phyloP scores from a whole-genome alignment of 2,797 vertebrate species.

The Parotocinclus haroldoi region DNA sequence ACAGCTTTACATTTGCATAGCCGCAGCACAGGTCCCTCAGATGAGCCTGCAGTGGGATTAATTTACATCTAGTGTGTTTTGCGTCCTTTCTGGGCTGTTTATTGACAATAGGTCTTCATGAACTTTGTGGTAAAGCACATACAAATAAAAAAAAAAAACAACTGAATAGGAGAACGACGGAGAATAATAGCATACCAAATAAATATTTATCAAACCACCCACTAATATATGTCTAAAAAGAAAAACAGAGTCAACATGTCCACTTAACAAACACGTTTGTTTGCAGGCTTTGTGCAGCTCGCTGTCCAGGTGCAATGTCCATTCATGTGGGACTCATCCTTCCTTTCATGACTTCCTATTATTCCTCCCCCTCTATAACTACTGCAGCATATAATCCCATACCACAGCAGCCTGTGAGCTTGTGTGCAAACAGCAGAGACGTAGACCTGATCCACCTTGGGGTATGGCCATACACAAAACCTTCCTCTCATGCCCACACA shows the following conservation, averaged over 20 bases:
- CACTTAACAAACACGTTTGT: slow-evolving; percentile 45
- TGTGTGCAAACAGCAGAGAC: slow-evolving; percentile 75
- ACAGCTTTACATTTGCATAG: slow-evolving; percentile 41
- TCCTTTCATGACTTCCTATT: slow-evolving; percentile 50
- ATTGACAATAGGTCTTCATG: neutral
- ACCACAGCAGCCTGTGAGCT: slow-evolving; percentile 68
- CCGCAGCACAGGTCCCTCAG: slow-evolving; percentile 32
- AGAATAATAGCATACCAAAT: slow-evolving; percentile 32
- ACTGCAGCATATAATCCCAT: slow-evolving; percentile 61
- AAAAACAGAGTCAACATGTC: slow-evolving; percentile 33
- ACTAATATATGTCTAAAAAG: slow-evolving; percentile 21
- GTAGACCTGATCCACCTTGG: slow-evolving; percentile 73
- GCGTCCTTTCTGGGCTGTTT: slow-evolving; percentile 13
- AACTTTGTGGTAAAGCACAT: neutral
- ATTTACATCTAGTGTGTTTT: slow-evolving; percentile 43
- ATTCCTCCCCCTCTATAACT: slow-evolving; percentile 50
- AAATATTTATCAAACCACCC: slow-evolving; percentile 43
- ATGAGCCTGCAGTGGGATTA: slow-evolving; percentile 49
- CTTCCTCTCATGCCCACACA: slow-evolving; percentile 53
- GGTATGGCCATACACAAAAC: slow-evolving; percentile 75
- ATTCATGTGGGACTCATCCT: slow-evolving; percentile 42
- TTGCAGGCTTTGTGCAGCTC: slow-evolving; percentile 34
- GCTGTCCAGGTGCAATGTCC: slow-evolving; percentile 48
- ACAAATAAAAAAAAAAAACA: slow-evolving; percentile 8
- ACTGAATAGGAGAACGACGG: slow-evolving; percentile 9